These are phyloP conservation scores for Camelus dromedarius DNA, from an alignment of 2,113 vertebrate species.

Conservation along the genomic window DNA sequence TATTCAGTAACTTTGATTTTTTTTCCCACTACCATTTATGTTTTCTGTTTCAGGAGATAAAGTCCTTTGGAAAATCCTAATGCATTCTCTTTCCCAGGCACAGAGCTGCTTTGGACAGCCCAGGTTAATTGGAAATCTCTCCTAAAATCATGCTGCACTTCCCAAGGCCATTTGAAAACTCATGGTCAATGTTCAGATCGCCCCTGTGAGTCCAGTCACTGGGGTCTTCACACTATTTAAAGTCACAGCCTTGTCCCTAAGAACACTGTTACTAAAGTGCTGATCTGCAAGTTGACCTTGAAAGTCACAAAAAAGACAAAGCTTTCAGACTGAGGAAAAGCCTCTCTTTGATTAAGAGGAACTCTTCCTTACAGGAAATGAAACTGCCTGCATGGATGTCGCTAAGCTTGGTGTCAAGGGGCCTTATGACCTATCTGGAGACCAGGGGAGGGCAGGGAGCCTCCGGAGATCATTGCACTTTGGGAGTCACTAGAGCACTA, in stretches of 20 bases:
- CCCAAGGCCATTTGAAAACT: conserved; percentile 58
- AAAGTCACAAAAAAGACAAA: background rate
- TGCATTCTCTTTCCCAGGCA: background rate
- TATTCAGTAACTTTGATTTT: conserved; percentile 58
- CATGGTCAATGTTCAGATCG: background rate
- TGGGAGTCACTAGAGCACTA: background rate
- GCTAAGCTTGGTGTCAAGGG: background rate
- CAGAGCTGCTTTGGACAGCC: conserved; percentile 38
- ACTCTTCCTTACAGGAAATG: background rate
- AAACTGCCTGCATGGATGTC: background rate
- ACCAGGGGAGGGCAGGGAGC: background rate
- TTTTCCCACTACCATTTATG: background rate
- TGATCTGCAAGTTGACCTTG: background rate
- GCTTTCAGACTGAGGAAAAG: background rate
- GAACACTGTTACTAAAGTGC: background rate
- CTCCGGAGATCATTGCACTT: background rate
- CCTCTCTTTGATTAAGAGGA: background rate
- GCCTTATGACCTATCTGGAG: background rate
- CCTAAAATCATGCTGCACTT: conserved; percentile 19
- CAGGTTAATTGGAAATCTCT: conserved; percentile 31
- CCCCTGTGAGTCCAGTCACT: background rate
- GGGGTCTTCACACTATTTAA: background rate
- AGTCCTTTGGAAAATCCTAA: conserved; percentile 52
- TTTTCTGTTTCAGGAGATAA: conserved; percentile 62
- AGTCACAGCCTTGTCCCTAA: background rate